Conservation (phyloP, 2,888 invertebrate species). For the Calliopum simillimum region DNA sequence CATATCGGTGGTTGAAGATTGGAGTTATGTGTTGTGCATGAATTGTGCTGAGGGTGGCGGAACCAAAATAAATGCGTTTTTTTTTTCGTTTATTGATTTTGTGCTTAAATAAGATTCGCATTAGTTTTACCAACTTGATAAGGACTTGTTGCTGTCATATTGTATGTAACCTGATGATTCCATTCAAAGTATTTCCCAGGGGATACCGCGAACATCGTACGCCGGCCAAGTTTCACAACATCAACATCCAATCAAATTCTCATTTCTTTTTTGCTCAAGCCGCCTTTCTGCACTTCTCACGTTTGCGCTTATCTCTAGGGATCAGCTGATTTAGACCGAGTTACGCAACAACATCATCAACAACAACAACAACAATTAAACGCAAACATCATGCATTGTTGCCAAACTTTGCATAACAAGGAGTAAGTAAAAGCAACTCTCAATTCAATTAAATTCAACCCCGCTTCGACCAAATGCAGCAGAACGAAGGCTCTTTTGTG, state of each 20-base stretch:
- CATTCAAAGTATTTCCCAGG: not conserved
- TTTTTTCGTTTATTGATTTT: too few species aligned
- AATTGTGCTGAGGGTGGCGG: not conserved
- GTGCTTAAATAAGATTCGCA: too few species aligned
- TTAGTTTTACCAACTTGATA: too few species aligned
- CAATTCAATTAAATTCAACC: not conserved
- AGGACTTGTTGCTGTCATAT: too few species aligned
- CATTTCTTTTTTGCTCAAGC: not conserved
- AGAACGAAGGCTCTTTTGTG: too few species aligned
- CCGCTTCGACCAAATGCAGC: not conserved
- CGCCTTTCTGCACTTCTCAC: not conserved
- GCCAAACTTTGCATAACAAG: not conserved
- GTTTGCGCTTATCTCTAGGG: not conserved
- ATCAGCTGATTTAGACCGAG: too few species aligned
- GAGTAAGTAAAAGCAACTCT: too few species aligned
- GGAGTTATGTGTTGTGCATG: not conserved
- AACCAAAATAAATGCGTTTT: not conserved
- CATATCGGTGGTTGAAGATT: not conserved
- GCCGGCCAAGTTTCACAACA: too few species aligned
- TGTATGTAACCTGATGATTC: not conserved
- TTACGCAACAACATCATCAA: too few species aligned
- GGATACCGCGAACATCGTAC: not conserved
- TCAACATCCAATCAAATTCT: too few species aligned
- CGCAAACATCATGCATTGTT: not conserved
- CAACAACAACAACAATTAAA: slow-evolving; percentile 8